These are phyloP conservation scores for Cynoglossus semilaevis DNA, from an alignment of 2,113 vertebrate species.

Conservation along the genomic window DNA sequence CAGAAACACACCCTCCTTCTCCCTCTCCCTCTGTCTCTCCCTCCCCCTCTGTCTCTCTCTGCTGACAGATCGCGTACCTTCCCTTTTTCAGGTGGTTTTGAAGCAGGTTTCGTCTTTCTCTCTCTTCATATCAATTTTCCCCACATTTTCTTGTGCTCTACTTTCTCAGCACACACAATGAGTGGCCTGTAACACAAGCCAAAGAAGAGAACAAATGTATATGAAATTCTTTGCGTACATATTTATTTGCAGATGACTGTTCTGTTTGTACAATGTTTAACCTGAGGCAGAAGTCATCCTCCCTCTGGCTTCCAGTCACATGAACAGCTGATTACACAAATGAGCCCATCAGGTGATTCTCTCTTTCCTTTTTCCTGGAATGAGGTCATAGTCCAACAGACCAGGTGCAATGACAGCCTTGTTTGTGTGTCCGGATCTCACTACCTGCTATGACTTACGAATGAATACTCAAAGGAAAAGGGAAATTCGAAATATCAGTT, in stretches of 20 bases:
- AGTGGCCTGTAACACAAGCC: neutral
- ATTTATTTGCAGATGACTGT: conserved; percentile 11
- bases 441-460: neutral
- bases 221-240: conserved; percentile 9
- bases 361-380: conserved; percentile 62
- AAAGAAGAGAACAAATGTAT: neutral
- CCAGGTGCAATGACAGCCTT: conserved; percentile 37
- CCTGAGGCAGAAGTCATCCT: conserved; percentile 40
- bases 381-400: conserved; percentile 66
- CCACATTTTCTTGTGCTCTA: conserved; percentile 2
- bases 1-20: conserved; percentile 61
- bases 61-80: conserved; percentile 65
- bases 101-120: conserved; percentile 30
- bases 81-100: conserved; percentile 68
- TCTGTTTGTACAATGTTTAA: conserved; percentile 31
- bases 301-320: conserved; percentile 49
- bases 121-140: conserved; percentile 24
- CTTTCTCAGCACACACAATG: conserved; percentile 5
- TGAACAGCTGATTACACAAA: conserved; percentile 73
- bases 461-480: neutral
- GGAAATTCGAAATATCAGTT: too few species aligned
- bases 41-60: conserved; percentile 48
- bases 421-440: neutral
- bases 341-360: conserved; percentile 61
- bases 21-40: conserved; percentile 43